phyloP scores from a whole-genome alignment of 2,888 invertebrate species.

The Chalcis sispes region DNA sequence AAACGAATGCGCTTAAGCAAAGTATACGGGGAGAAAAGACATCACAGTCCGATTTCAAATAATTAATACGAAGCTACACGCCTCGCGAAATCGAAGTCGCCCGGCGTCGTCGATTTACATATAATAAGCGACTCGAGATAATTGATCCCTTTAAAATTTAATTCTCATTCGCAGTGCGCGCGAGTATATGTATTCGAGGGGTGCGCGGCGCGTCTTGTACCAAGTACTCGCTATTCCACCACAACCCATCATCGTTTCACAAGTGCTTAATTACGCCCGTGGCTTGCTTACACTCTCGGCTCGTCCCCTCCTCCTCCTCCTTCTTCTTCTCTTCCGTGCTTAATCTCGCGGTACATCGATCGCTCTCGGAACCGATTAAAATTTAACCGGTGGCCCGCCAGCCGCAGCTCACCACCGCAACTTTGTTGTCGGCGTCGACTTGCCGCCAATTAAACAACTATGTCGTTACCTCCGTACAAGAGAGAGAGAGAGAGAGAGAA shows the following conservation, averaged over 20 bases:
- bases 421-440: too few species aligned
- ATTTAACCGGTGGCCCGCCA: conserved; percentile 37
- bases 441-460: conserved; percentile 51
- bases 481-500: too few species aligned
- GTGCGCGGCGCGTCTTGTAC: neutral
- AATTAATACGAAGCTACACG: conserved; percentile 42
- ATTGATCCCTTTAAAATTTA: conserved; percentile 56
- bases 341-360: conserved; percentile 46
- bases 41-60: neutral
- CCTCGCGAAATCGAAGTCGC: conserved; percentile 35
- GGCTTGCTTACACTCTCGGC: conserved; percentile 2
- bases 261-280: conserved; percentile 53
- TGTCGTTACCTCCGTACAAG: conserved; percentile 10
- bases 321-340: conserved; percentile 6
- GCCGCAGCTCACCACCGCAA: too few species aligned
- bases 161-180: conserved; percentile 46
- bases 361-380: conserved; percentile 34
- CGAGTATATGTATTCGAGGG: neutral
- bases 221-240: conserved; percentile 3
- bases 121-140: conserved; percentile 54
- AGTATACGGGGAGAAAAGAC: conserved; percentile 20
- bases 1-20: neutral
- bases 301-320: neutral
- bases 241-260: conserved; percentile 54
- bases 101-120: conserved; percentile 48